phyloP scores from a whole-genome alignment of 2,888 invertebrate genomes.

The Dorcus parallelipipedus region DNA sequence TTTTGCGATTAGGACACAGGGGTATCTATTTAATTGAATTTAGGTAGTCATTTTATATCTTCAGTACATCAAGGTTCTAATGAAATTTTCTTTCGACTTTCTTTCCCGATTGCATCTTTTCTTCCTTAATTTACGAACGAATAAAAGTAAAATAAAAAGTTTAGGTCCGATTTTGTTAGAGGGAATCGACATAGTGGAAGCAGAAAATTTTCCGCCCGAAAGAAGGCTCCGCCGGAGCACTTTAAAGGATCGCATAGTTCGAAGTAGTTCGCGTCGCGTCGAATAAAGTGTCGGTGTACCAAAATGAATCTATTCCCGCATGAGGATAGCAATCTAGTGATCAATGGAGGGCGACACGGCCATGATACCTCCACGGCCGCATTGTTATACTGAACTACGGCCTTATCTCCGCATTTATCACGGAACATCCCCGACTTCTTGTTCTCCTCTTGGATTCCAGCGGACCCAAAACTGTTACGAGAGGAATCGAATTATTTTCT shows the following conservation, averaged over 20 bases:
- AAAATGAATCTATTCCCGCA: conserved; percentile 49
- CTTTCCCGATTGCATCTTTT: no score
- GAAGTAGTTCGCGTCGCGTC: conserved; percentile 16
- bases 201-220: conserved; percentile 13
- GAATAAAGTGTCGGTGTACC: conserved; percentile 42
- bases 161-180: neutral
- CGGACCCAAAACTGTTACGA: conserved; percentile 11
- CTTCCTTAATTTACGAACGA: neutral
- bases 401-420: conserved; percentile 46
- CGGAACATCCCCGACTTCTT: conserved; percentile 31
- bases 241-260: conserved; percentile 10
- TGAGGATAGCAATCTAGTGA: conserved; percentile 44
- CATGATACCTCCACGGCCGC: conserved; percentile 42
- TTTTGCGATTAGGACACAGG: no score
- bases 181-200: neutral
- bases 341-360: conserved; percentile 45
- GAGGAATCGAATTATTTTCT: no score
- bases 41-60: no score
- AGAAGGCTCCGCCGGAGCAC: conserved; percentile 10
- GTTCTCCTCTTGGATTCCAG: conserved; percentile 3
- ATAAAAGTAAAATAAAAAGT: neutral
- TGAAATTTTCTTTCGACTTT: no score
- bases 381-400: conserved; percentile 48
- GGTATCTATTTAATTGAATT: no score
- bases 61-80: no score